These are phyloP conservation scores for Selene dorsalis DNA, from an alignment of 2,797 vertebrate genomes.

Conservation along the genomic window DNA sequence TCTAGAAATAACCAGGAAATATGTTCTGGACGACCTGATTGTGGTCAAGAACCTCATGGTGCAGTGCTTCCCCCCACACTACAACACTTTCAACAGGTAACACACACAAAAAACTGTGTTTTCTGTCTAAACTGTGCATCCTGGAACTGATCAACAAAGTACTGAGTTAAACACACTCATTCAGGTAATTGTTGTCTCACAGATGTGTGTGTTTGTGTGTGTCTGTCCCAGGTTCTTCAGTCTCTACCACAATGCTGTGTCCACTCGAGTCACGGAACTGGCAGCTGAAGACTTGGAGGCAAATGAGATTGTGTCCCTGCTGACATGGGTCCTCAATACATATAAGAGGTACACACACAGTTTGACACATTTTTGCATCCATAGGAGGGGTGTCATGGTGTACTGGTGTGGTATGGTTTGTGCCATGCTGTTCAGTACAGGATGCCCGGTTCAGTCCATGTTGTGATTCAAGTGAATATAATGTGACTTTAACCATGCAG, in stretches of 20 bases:
- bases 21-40: constrained; percentile 92
- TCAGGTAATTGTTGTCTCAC: neutral
- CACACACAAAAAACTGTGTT: too few species aligned
- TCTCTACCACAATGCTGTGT: constrained; percentile 93
- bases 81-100: constrained; percentile 90
- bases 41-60: constrained; percentile 95
- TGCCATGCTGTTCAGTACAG: too few species aligned
- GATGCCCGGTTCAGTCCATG: too few species aligned
- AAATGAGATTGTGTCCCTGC: constrained; percentile 95
- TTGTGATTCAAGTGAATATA: too few species aligned
- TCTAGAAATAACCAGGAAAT: constrained; percentile 94
- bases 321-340: constrained; percentile 97
- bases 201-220: constrained; percentile 1
- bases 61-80: constrained; percentile 95
- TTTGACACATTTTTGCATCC: too few species aligned
- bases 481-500: too few species aligned
- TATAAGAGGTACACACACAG: constrained; percentile 88
- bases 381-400: too few species aligned
- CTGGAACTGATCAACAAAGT: neutral
- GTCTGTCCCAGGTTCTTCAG: constrained; percentile 81
- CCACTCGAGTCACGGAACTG: constrained; percentile 90
- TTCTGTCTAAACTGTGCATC: neutral
- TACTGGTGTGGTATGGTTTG: too few species aligned
- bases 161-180: neutral
- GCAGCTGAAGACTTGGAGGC: constrained; percentile 93